Percentiles rank a stretch among this genome's conserved stretches.
Conservation (phyloP, 2,113 vertebrate species). For the Myrmophylax atrothorax region DNA sequence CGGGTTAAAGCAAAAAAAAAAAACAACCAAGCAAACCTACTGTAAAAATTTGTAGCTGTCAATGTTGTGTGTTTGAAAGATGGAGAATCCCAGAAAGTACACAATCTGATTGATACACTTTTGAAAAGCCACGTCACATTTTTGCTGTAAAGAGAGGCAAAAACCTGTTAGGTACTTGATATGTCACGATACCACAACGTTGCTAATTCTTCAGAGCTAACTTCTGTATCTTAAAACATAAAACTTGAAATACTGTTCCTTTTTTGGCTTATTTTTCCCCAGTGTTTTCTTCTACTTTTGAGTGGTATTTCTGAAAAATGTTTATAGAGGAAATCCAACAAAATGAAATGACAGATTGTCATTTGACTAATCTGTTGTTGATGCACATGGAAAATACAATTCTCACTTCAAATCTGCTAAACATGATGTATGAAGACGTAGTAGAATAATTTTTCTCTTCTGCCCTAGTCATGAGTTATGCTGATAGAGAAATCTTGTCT, state of each 20-base stretch:
- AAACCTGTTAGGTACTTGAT: not conserved
- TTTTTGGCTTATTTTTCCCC: not conserved
- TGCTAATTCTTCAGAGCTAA: constrained; percentile 29
- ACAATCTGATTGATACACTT: not conserved
- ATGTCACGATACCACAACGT: not conserved
- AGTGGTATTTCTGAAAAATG: not conserved
- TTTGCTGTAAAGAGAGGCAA: not conserved
- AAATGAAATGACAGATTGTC: not conserved
- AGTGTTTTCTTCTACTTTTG: not conserved
- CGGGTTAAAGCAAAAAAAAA: not conserved
- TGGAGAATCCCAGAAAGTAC: not conserved
- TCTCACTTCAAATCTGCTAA: not conserved
- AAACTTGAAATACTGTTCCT: not conserved
- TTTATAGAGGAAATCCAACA: not conserved
- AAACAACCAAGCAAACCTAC: not conserved
- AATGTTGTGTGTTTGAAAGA: not conserved
- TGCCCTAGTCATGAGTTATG: not conserved
- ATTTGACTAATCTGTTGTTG: not conserved
- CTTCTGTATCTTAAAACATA: constrained; percentile 31
- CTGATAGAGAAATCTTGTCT: not conserved
- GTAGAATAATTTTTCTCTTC: not conserved
- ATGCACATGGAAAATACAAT: not conserved
- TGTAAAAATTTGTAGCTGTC: not conserved
- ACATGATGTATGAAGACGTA: not conserved
- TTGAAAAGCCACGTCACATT: not conserved